phyloP scores from a whole-genome alignment of 2,888 invertebrate species.

The Hymenopus coronatus region DNA sequence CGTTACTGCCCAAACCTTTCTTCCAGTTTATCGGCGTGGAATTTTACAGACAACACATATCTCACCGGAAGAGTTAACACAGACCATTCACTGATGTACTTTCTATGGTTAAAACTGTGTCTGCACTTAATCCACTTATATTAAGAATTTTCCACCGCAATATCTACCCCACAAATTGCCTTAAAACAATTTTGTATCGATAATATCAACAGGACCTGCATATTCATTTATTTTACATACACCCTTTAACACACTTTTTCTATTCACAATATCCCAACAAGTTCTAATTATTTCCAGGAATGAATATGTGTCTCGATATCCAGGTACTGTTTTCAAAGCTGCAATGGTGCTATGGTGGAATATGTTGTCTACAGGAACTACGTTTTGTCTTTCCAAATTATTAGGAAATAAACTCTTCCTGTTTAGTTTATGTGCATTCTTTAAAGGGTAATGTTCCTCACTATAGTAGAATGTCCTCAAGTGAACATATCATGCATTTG shows the following conservation, averaged over 20 bases:
- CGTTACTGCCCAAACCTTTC: no score
- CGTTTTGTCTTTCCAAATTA: not conserved
- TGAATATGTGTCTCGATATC: not conserved
- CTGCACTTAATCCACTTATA: no score
- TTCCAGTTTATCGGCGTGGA: no score
- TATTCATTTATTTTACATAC: not conserved
- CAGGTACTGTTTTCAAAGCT: not conserved
- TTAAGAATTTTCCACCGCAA: no score
- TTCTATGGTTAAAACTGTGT: no score
- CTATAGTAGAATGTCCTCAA: not conserved
- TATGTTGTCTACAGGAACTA: not conserved
- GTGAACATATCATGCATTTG: not conserved
- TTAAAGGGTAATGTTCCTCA: not conserved
- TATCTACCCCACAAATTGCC: no score
- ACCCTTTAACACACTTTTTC: not conserved
- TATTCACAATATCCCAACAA: not conserved
- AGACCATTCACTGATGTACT: no score
- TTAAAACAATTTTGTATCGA: no score
- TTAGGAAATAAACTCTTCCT: not conserved
- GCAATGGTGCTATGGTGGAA: not conserved
- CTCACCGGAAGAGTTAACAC: no score
- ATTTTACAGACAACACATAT: no score
- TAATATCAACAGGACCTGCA: not conserved
- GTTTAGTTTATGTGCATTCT: not conserved
- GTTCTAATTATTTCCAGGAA: not conserved